Evolutionary conservation across 2,888 invertebrate genomes (phyloP).

Genomic region (Stenchaetothrips biformis): DNA sequence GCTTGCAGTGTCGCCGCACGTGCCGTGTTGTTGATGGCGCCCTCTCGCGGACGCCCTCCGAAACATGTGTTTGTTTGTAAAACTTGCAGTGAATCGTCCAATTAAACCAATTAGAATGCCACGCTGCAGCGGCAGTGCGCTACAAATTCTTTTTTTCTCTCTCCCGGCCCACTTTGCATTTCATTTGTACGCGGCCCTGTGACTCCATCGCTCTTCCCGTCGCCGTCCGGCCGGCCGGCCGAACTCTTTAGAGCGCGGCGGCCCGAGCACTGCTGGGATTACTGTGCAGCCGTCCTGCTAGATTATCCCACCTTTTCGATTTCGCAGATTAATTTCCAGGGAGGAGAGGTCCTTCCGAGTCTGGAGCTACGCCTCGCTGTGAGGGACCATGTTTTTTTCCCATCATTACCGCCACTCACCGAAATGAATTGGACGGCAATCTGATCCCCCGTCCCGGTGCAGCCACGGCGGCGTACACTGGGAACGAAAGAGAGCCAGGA

Average conservation of each 20-base stretch:
- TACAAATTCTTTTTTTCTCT: conserved; percentile 1
- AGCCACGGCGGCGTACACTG: too few relatives aligned
- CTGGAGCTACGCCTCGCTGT: too few relatives aligned
- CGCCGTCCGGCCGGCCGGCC: neutral
- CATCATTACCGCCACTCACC: too few relatives aligned
- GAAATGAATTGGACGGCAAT: too few relatives aligned
- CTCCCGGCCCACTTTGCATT: conserved; percentile 14
- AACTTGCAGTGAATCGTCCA: conserved; percentile 3
- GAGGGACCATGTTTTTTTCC: too few relatives aligned
- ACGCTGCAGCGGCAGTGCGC: neutral
- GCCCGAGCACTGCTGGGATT: neutral
- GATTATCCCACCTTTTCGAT: neutral
- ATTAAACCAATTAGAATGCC: conserved; percentile 20
- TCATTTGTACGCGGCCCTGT: neutral
- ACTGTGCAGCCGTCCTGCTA: neutral
- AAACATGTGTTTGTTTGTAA: conserved; percentile 19
- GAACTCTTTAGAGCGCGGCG: neutral
- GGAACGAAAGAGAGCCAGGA: too few relatives aligned
- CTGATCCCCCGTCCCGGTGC: too few relatives aligned
- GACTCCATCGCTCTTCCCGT: neutral
- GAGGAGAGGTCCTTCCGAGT: too few relatives aligned
- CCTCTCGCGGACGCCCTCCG: neutral
- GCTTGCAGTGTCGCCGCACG: too few relatives aligned
- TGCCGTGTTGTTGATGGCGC: neutral
- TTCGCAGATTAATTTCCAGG: too few relatives aligned